Base-by-base conservation (phyloP, 1,140 invertebrate genomes). In the Batillaria attramentaria region DNA sequence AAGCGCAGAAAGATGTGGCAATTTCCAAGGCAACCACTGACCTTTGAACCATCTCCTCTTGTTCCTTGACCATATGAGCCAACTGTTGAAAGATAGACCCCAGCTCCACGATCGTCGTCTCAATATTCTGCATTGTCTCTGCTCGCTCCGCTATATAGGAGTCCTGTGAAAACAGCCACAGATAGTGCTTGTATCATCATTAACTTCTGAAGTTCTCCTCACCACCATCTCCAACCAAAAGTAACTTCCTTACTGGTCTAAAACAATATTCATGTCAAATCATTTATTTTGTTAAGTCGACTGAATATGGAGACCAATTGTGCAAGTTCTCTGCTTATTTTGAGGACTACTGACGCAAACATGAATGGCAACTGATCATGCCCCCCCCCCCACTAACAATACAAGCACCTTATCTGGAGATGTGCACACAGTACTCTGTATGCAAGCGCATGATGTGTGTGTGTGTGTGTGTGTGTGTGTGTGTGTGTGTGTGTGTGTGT, bases 41-140 rank as follows among this genome's bases (percentile, higher is more conserved):
- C 94, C 95, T 94, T 85, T 97, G 96, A 31, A 99, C 98, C 92
- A 98, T 96, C 93, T 99, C 98, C 91, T 99, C 98, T 92, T 99
- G 99, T 92, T 99, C 98, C 89, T 99, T 98, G 35, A 99, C 98
- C 97, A 99, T 98, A 88, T 97, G 95, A 31, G 98, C 98, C 82
- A 99, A 92, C 90, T 99, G 98, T 88, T 97, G 96, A 89, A 99
- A 99, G 89, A 99, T 99, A 60, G 96, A 96, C 8, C 98, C 98
- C n/a, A 99, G 92, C 92, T 99, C 98, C 24, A 99, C 97, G 87
- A 99, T 99, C 41, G 98, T 99, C 18, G 96, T 97, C 91, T 99
- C 98, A 87, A 99, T 99, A 90, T 97, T 99, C 90, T 99, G 97
- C 97, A 99, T 99, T 0, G 98, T 98, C 89, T 98, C 97, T 46